A percentile compares a stretch with the other conserved stretches of the same genome.
Conservation (phyloP, 2,888 invertebrate species). For the Eupithecia dodoneata region DNA sequence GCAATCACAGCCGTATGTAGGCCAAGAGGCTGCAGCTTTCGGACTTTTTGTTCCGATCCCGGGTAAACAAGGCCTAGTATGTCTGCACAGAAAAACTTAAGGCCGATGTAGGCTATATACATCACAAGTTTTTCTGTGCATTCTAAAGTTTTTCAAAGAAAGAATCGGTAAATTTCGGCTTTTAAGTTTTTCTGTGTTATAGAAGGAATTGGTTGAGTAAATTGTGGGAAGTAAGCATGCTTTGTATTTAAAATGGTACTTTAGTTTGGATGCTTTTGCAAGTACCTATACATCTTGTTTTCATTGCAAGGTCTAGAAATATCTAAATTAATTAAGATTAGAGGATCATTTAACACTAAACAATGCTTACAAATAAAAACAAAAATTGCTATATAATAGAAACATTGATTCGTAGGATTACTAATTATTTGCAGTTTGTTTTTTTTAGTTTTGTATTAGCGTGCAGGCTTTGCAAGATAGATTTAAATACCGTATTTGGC, state of each 20-base stretch:
- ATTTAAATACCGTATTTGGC: too few species aligned
- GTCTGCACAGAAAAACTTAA: conserved; percentile 1
- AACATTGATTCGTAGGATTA: too few species aligned
- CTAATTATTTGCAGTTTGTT: too few species aligned
- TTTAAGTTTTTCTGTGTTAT: background rate
- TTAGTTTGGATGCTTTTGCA: background rate
- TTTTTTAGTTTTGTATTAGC: too few species aligned
- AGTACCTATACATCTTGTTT: background rate
- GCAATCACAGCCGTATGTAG: conserved; percentile 76
- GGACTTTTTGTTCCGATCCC: conserved; percentile 52
- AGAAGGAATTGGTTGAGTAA: background rate
- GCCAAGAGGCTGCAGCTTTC: conserved; percentile 77
- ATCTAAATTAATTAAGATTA: too few species aligned
- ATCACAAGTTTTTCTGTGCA: too few species aligned
- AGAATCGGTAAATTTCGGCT: background rate
- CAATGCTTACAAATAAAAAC: too few species aligned
- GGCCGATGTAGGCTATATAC: background rate
- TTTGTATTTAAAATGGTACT: background rate
- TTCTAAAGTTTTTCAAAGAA: conserved; percentile 1
- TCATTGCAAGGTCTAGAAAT: background rate
- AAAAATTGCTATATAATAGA: too few species aligned
- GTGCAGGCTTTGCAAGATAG: too few species aligned
- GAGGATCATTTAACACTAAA: too few species aligned
- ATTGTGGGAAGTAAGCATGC: background rate
- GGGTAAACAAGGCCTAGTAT: conserved; percentile 42